These are phyloP conservation scores for Zoanthus sansibaricus DNA, from an alignment of 92 coral and sea anemone species.

Conservation along the genomic window DNA sequence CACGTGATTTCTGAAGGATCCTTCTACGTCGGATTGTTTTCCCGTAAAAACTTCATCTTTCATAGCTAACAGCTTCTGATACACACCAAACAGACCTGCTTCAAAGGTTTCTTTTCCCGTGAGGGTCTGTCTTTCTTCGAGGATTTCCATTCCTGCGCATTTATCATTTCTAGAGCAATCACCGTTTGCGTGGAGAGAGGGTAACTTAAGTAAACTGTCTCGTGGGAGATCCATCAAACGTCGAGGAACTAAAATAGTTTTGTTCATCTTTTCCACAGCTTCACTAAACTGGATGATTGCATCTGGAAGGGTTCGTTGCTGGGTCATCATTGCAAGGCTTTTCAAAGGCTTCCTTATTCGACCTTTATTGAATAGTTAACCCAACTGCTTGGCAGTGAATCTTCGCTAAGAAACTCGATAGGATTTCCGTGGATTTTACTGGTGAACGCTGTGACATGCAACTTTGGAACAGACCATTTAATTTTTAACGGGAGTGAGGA, in stretches of 20 bases:
- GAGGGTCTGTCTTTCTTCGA: background rate
- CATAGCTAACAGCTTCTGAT: constrained; percentile 24
- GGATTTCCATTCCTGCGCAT: no score
- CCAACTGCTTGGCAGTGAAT: no score
- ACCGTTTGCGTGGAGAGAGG: constrained; percentile 4
- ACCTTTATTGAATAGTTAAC: no score
- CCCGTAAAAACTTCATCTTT: constrained; percentile 43
- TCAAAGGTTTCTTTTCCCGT: background rate
- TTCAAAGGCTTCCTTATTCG: no score
- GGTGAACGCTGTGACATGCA: no score
- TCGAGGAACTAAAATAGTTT: constrained; percentile 64
- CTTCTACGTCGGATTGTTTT: no score
- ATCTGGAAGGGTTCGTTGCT: constrained; percentile 53
- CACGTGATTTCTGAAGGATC: no score
- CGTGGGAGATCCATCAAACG: constrained; percentile 63
- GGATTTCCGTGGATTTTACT: no score
- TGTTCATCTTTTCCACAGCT: constrained; percentile 66
- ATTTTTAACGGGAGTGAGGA: no score
- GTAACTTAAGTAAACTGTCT: background rate
- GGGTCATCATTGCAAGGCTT: constrained; percentile 31
- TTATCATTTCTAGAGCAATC: background rate
- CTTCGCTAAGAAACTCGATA: no score
- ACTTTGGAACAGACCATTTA: no score
- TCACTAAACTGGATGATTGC: constrained; percentile 53
- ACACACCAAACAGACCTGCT: constrained; percentile 30